These are phyloP conservation scores for Stramonita haemastoma DNA, from an alignment of 2,888 invertebrate genomes.

Conservation along the genomic window DNA sequence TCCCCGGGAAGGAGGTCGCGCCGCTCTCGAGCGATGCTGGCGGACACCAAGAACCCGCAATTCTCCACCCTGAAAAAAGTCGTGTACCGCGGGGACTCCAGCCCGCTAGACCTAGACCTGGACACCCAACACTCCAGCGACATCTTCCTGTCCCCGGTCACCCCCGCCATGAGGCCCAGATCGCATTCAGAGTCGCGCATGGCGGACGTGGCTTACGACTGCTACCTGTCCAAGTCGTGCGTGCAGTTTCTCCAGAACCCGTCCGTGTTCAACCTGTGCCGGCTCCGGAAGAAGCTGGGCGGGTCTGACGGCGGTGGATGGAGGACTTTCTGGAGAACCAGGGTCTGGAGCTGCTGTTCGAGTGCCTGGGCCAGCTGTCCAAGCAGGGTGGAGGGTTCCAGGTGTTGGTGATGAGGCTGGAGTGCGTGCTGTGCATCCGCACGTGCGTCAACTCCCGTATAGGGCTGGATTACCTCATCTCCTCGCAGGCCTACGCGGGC, in stretches of 20 bases:
- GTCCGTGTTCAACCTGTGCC: slow-evolving; percentile 66
- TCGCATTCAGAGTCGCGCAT: slow-evolving; percentile 57
- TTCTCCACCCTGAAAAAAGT: not conserved
- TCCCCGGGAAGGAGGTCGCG: slow-evolving; percentile 10
- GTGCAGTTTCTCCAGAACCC: slow-evolving; percentile 65
- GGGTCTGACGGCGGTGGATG: slow-evolving; percentile 67
- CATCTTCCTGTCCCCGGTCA: slow-evolving; percentile 20
- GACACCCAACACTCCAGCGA: not conserved
- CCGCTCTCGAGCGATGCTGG: not conserved
- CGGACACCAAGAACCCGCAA: slow-evolving; percentile 2
- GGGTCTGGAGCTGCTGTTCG: slow-evolving; percentile 68
- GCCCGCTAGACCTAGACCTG: not conserved
- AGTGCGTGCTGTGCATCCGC: slow-evolving; percentile 73
- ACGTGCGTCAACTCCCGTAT: slow-evolving; percentile 90
- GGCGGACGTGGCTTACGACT: slow-evolving; percentile 59
- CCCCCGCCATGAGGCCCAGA: slow-evolving; percentile 6
- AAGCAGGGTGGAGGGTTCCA: slow-evolving; percentile 49
- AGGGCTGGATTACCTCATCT: slow-evolving; percentile 95
- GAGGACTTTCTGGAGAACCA: slow-evolving; percentile 69
- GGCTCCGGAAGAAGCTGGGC: slow-evolving; percentile 67
- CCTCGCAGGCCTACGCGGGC: slow-evolving; percentile 90
- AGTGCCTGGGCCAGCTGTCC: slow-evolving; percentile 61
- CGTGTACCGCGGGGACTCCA: slow-evolving; percentile 2
- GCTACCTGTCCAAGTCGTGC: slow-evolving; percentile 60
- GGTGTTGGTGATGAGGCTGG: slow-evolving; percentile 60